Evolutionary conservation across 1,140 invertebrate species (phyloP).

Genomic region (Trinorchestia longiramus): DNA sequence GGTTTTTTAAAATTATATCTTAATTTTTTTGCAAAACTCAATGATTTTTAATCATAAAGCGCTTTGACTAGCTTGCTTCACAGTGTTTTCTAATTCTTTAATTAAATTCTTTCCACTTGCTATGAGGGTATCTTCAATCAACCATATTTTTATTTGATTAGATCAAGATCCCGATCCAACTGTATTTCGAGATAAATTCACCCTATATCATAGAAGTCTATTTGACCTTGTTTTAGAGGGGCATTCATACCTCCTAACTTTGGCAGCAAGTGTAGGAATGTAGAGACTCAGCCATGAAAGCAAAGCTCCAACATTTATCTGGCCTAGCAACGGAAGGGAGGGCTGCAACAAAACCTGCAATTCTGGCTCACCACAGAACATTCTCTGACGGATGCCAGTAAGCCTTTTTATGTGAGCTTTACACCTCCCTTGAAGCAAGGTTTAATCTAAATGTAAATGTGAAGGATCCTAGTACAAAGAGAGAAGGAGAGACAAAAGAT

Average conservation of each 20-base stretch:
- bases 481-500: not conserved
- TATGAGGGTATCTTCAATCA: not conserved
- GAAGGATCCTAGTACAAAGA: not conserved
- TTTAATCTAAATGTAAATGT: conserved; percentile 3
- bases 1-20: no score
- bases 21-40: no score
- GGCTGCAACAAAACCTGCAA: not conserved
- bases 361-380: not conserved
- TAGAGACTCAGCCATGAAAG: not conserved
- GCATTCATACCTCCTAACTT: not conserved
- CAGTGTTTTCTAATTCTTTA: no score
- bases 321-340: not conserved
- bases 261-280: not conserved
- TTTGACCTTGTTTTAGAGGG: not conserved
- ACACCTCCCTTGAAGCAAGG: not conserved
- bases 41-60: no score
- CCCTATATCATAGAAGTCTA: not conserved
- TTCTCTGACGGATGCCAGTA: not conserved
- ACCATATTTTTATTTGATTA: not conserved
- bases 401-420: not conserved
- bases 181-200: not conserved
- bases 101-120: no score
- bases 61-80: no score
- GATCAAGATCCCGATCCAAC: not conserved
- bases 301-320: conserved; percentile 1